Base-by-base conservation (phyloP, 1,140 invertebrate genomes). In the Ridgeia piscesae region DNA sequence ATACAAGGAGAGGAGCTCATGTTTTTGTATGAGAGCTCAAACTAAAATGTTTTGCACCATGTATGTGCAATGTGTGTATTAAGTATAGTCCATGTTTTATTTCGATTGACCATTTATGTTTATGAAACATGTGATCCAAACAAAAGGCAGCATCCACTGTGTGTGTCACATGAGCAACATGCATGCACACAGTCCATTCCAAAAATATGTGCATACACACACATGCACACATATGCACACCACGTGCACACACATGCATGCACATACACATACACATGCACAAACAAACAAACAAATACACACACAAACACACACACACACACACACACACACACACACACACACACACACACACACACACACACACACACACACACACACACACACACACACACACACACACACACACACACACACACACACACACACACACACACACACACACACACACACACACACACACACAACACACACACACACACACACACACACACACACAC, bases 321-420 rank as follows among this genome's bases (percentile, higher is more conserved):
- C 4, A 42, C 11, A 42, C 42, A 42, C 11, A 42, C 42, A 42
- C 11, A 42, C 11, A 11, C 42, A 6, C 42, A 77, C 27, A 31
- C 27, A 0, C 0, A 31, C 17, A 21, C 58, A 4, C 58, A 77
- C 17, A 2, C 17, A 77, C 58, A 77, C 27, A 31, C 27, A 31
- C 17, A 42, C 42, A 42, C 42, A 42, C 42, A 42, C 11, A 11
- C 11, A 42, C 42, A 6, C 88, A 17, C 88, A 89, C 88, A 89
- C 88, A 17, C 35, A 35, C 35, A n/a, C 35, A 91, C 88, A 17
- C 88, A 89, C 88, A 17, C 88, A 89, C 88, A 89, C 88, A 89
- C 17, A 17, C 88, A 89, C 88, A 89, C 88, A 89, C 88, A 89
- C 88, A 89, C 88, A 89, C 88, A 89, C 88, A 89, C 88, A 17